Evolutionary conservation across 1,140 invertebrate species (phyloP), one percentile per base, ranked within the genome.

Genomic region (Doryteuthis pealeii): DNA sequence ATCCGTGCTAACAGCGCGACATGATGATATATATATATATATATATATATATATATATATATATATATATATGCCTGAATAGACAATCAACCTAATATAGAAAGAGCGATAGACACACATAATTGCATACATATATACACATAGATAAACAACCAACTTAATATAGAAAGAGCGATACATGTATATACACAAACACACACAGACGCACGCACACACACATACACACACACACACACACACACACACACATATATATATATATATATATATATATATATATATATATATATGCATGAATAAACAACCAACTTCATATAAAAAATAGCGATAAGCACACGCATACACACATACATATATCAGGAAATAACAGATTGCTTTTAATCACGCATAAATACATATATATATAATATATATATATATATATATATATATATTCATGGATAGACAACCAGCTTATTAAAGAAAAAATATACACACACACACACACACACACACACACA

Each of bases 1-100:
- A n/a, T n/a, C n/a, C n/a, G n/a, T n/a, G n/a, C n/a, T n/a, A n/a
- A n/a, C n/a, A n/a, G n/a, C n/a, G n/a, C n/a, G n/a, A n/a, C n/a
- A n/a, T n/a, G n/a, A n/a, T n/a, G n/a, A n/a, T n/a, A n/a, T n/a
- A 66, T 65, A 72, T 33, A 73, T 65, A 73, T 33, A 73, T 65
- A 73, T 33, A 73, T 65, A 73, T 33, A 73, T 65, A 68, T 33
- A 73, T 65, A 73, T 33, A n/a, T n/a, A n/a, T n/a, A n/a, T n/a
- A n/a, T n/a, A n/a, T n/a, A n/a, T n/a, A n/a, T n/a, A n/a, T n/a
- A n/a, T n/a, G n/a, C n/a, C n/a, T n/a, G n/a, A n/a, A n/a, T n/a
- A n/a, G n/a, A n/a, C n/a, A n/a, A n/a, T n/a, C n/a, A n/a, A n/a
- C n/a, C n/a, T n/a, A n/a, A 73, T 65, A 73, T 33, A 73, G 30